Conservation (phyloP, 2,797 vertebrate genomes). For the Champsocephalus esox region DNA sequence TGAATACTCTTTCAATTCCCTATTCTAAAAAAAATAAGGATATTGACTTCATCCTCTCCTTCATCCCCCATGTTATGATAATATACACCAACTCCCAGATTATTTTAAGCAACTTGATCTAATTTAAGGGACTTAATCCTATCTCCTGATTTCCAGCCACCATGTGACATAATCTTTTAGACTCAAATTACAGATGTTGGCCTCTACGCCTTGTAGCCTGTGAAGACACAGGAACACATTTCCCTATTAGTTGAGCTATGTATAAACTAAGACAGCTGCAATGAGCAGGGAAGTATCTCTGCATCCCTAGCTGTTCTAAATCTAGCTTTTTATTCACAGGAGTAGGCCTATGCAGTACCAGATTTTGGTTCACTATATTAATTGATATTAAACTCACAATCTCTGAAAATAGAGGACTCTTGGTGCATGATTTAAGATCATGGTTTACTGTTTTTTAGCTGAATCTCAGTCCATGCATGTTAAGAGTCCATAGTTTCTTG, state of each 20-base stretch:
- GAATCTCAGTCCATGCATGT: neutral
- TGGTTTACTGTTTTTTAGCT: slow-evolving; percentile 30
- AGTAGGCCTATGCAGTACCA: slow-evolving; percentile 7
- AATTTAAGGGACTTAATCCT: slow-evolving; percentile 55
- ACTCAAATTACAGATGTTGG: slow-evolving; percentile 58
- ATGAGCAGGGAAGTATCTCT: neutral
- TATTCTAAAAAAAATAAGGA: slow-evolving; percentile 4
- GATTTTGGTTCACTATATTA: slow-evolving; percentile 11
- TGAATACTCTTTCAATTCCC: neutral
- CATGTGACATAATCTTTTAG: slow-evolving; percentile 52
- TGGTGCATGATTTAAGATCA: slow-evolving; percentile 32
- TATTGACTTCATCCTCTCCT: slow-evolving; percentile 10
- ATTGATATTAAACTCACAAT: neutral
- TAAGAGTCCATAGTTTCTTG: slow-evolving; percentile 15
- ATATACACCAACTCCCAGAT: slow-evolving; percentile 18
- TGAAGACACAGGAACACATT: slow-evolving; percentile 38
- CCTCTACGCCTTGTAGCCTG: slow-evolving; percentile 24
- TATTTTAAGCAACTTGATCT: slow-evolving; percentile 57
- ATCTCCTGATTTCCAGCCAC: slow-evolving; percentile 52
- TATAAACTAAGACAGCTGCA: slow-evolving; percentile 21
- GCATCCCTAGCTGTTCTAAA: neutral
- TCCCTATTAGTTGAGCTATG: slow-evolving; percentile 18
- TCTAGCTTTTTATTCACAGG: slow-evolving; percentile 18
- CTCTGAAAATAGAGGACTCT: slow-evolving; percentile 15
- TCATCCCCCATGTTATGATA: slow-evolving; percentile 18